These are phyloP conservation scores for Bombus ignitus DNA, from an alignment of 1,140 invertebrate genomes.

Conservation along the genomic window DNA sequence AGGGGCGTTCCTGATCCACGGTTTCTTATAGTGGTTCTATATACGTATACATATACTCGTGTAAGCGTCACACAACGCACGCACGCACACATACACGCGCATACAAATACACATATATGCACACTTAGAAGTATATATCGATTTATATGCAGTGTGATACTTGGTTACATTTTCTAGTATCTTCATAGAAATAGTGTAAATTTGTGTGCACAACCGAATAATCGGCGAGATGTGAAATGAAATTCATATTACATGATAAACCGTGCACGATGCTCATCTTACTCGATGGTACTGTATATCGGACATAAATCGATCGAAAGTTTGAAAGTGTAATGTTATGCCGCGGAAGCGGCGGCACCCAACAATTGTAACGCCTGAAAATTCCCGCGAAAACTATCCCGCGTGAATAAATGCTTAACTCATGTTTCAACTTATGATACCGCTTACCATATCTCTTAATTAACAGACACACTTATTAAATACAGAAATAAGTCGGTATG, in stretches of 20 bases:
- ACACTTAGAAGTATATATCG: slow-evolving; percentile 54
- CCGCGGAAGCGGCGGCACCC: slow-evolving; percentile 42
- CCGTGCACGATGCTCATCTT: not conserved
- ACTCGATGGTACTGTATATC: not conserved
- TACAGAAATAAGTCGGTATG: slow-evolving; percentile 41
- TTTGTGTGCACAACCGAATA: too few relatives aligned
- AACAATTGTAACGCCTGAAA: slow-evolving; percentile 52
- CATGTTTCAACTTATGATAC: not conserved
- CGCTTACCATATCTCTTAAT: slow-evolving; percentile 63
- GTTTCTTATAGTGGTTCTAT: slow-evolving; percentile 11
- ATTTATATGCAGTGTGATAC: slow-evolving; percentile 60
- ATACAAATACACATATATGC: not conserved
- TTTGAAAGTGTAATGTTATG: slow-evolving; percentile 53
- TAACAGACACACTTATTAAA: slow-evolving; percentile 39
- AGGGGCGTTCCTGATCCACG: slow-evolving; percentile 58
- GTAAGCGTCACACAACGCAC: not conserved
- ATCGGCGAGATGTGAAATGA: not conserved
- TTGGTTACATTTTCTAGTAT: slow-evolving; percentile 34
- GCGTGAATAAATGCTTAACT: slow-evolving; percentile 5
- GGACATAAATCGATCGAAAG: slow-evolving; percentile 45
- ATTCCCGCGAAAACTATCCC: slow-evolving; percentile 65
- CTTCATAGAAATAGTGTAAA: not conserved
- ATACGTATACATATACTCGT: not conserved
- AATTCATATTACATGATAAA: not conserved
- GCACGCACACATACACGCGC: not conserved